phyloP scores from a whole-genome alignment of 2,797 vertebrate species.

The Sebastes reedi region DNA sequence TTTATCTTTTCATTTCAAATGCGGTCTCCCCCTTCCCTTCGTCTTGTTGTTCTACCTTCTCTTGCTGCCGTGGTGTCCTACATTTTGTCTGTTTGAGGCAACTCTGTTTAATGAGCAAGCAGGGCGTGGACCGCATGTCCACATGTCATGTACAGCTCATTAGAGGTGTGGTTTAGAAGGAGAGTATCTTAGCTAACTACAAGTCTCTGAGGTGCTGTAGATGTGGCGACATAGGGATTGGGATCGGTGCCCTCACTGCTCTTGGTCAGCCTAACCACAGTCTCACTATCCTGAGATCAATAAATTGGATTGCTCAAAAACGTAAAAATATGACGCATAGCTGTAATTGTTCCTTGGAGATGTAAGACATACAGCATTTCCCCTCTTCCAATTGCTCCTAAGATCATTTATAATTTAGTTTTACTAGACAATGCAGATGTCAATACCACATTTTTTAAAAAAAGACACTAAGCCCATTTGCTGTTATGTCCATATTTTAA shows the following conservation, averaged over 20 bases:
- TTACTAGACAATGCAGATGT: slow-evolving; percentile 12
- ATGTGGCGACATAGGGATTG: slow-evolving; percentile 17
- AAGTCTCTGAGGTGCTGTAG: slow-evolving; percentile 32
- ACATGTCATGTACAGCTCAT: slow-evolving; percentile 49
- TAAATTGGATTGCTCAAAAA: slow-evolving; percentile 9
- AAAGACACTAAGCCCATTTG: not conserved
- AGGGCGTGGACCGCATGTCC: slow-evolving; percentile 53
- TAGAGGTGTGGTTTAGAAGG: slow-evolving; percentile 45
- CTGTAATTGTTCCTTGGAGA: not conserved
- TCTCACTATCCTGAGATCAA: slow-evolving; percentile 6
- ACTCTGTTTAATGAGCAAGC: slow-evolving; percentile 66
- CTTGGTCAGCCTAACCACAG: not conserved
- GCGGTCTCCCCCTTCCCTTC: not conserved
- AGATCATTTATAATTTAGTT: slow-evolving; percentile 19
- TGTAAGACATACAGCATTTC: not conserved
- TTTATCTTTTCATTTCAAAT: slow-evolving; percentile 53
- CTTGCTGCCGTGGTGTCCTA: slow-evolving; percentile 35
- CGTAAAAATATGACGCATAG: not conserved
- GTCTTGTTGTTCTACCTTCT: not conserved
- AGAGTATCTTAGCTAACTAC: slow-evolving; percentile 35
- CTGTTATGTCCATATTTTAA: slow-evolving; percentile 11
- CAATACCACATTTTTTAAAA: not conserved
- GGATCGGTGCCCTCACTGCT: slow-evolving; percentile 2
- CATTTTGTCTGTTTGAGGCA: slow-evolving; percentile 55
- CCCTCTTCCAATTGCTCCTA: not conserved